Evolutionary conservation across 2,888 invertebrate species (phyloP), one percentile per base, ranked within the genome.

Genomic region (Halictus ligatus): DNA sequence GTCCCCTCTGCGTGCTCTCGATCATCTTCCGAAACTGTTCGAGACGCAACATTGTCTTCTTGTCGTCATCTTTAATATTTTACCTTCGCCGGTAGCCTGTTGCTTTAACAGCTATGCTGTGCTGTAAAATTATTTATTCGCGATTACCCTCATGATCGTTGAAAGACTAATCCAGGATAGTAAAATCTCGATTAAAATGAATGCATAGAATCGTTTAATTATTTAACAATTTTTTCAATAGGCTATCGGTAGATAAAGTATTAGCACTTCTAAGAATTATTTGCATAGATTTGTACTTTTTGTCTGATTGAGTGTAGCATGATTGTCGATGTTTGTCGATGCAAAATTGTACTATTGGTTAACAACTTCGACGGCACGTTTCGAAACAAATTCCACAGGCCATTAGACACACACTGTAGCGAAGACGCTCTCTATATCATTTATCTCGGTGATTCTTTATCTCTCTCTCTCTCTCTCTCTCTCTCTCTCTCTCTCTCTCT

Each of bases 371-470:
- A 54, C n/a, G 1, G 21, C 3, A 54, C 10, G 54, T 54, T n/a
- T 15, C 64, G 29, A 29, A 29, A 64, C 15, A 15, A 64, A 64
- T 64, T 29, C 29, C 25, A 64, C 7, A 6, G 6, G 5, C 15
- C n/a, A 64, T 64, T 29, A 25, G 64, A 64, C n/a, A 54, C 54
- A 10, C 54, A 21, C 50, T 54, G 13, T 10, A 6, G 60, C 25
- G 60, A 60, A 60, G 60, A 25, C 29, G n/a, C 60, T 60, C 69
- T 58, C 6, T 29, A 69, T 48, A 25, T 60, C 67, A 21, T 64
- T 73, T 76, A 50, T 73, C 78, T n/a, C 74, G n/a, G 15, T 40
- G 64, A 15, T 29, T 15, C 25, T 64, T 64, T 29, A 25, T 64
- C 13, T 69, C 43, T 5, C 69, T 0, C 7, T 18, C 0, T 67